phyloP scores from a whole-genome alignment of 2,888 invertebrate genomes.

The Epistrophe grossulariae region DNA sequence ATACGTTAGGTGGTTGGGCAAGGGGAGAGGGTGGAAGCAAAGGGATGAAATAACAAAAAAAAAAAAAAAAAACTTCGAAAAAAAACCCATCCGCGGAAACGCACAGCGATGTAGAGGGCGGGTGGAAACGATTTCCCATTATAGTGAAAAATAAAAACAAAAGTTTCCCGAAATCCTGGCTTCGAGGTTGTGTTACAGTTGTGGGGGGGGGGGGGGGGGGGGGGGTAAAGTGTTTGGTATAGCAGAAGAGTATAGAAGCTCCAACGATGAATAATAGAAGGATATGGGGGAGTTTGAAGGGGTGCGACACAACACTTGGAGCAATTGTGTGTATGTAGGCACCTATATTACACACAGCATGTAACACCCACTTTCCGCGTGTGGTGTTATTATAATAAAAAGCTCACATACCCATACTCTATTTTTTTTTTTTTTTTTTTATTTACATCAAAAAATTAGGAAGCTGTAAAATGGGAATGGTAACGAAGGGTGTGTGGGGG shows the following conservation, averaged over 20 bases:
- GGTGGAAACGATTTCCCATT: conserved; percentile 71
- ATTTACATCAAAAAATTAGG: conserved; percentile 75
- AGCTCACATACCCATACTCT: conserved; percentile 46
- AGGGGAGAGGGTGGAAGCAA: neutral
- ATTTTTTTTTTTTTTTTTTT: conserved; percentile 22
- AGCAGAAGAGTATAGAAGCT: conserved; percentile 13
- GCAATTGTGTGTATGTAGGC: conserved; percentile 1
- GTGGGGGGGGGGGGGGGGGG: neutral
- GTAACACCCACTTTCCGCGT: conserved; percentile 50
- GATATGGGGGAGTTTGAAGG: conserved; percentile 12
- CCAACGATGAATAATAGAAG: conserved; percentile 64
- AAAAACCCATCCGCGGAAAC: conserved; percentile 75
- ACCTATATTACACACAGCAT: conserved; percentile 27
- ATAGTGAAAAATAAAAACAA: conserved; percentile 75
- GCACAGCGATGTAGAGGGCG: neutral
- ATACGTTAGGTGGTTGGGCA: neutral
- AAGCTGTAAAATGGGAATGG: conserved; percentile 59
- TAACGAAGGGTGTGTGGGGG: neutral
- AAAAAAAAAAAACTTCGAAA: conserved; percentile 13
- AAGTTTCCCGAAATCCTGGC: conserved; percentile 63
- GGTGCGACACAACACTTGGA: conserved; percentile 58
- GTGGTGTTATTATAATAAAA: conserved; percentile 70
- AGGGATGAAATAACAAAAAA: conserved; percentile 40
- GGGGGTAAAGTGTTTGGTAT: neutral
- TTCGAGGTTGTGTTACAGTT: conserved; percentile 33